Evolutionary conservation across 2,113 vertebrate genomes (phyloP), one percentile per base, ranked within the genome.

Genomic region (Solea solea): DNA sequence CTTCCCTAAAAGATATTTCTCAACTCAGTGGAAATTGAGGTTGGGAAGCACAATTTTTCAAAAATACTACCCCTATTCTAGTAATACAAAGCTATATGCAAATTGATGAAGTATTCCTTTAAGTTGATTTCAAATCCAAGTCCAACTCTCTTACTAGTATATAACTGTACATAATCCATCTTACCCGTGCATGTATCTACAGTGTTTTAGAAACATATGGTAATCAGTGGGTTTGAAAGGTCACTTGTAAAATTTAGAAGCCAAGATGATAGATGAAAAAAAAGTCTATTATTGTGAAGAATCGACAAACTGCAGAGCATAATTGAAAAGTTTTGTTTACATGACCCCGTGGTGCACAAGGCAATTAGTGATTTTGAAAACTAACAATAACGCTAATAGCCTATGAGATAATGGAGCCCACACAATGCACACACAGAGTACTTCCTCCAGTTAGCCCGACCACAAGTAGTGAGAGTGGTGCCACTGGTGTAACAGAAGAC

Each of bases 311-410:
- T 46, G 65, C 28, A 50, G 14, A 34, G 5, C 34, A 34, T 34
- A 64, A 72, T 45, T 13, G 8, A 10, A 64, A 21, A 56, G 59
- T 63, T 81, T 76, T 63, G 8, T 59, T 21, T 51, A 45, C 9
- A 39, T 34, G 56, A 62, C 75, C 61, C 21, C 64, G 42, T 1
- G 10, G 57, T 69, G 55, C 21, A 51, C 49, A 41, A 69, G 53
- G 75, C 77, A 81, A 83, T 86, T 77, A 80, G 63, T 49, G 60
- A 77, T 64, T 70, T 69, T 61, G 11, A 74, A 69, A 76, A 52
- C 51, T 55, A 61, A 71, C 51, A 68, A 76, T 64, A 44, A 10
- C 61, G 63, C 71, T 39, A 48, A 61, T 12, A 58, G 58, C 40
- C 74, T 60, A 57, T 64, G 59, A 61, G 65, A 69, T 82, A 83